Conservation (phyloP, 2,888 invertebrate genomes). For the Cryptosula pallasiana region DNA sequence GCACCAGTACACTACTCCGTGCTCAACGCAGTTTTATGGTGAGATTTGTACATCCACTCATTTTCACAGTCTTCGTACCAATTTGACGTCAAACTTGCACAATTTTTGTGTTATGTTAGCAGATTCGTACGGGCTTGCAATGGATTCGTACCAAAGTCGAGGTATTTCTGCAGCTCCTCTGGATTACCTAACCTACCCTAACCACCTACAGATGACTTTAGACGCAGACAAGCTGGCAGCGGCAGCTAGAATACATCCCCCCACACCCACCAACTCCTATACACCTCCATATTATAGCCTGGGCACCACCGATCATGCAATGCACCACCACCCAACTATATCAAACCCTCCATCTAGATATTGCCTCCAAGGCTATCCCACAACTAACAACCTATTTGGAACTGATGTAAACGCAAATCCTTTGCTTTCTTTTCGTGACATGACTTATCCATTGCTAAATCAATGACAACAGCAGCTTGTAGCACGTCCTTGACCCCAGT, state of each 20-base stretch:
- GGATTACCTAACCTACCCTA: neutral
- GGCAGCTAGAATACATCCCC: neutral
- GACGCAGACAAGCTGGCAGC: constrained; percentile 9
- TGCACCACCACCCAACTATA: no score
- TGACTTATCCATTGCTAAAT: constrained; percentile 69
- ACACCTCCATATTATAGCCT: neutral
- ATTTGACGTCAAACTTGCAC: no score
- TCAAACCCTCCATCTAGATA: neutral
- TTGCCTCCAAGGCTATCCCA: neutral
- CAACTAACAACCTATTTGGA: neutral
- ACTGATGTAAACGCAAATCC: constrained; percentile 29
- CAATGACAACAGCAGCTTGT: neutral
- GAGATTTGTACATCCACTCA: no score
- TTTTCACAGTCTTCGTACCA: no score
- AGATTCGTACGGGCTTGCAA: neutral
- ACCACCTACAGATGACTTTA: neutral
- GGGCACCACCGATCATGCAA: neutral
- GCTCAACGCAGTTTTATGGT: neutral
- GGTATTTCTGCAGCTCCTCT: neutral
- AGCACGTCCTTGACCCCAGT: no score
- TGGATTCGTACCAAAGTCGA: neutral
- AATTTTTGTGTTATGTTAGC: no score
- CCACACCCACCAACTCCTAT: neutral
- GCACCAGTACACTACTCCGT: neutral
- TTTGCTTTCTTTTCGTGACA: constrained; percentile 65